Conservation (phyloP, 2,113 vertebrate genomes). For the Sphaerodactylus townsendi region DNA sequence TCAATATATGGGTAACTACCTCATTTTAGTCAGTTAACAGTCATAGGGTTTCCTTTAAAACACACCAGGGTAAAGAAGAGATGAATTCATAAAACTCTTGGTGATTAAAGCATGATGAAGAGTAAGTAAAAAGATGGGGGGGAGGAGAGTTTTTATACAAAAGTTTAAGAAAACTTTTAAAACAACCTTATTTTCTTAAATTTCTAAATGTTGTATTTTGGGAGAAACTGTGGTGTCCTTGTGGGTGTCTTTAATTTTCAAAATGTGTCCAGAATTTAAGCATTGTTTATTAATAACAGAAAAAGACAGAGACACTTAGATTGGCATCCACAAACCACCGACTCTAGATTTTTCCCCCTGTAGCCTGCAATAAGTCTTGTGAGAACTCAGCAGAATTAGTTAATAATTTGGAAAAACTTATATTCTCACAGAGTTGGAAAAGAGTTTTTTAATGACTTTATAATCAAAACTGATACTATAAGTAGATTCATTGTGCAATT, state of each 20-base stretch:
- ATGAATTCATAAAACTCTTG: conserved; percentile 73
- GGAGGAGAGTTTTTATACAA: conserved; percentile 66
- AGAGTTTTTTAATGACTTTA: conserved; percentile 32
- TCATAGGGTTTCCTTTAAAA: conserved; percentile 59
- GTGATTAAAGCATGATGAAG: conserved; percentile 69
- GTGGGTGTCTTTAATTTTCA: conserved; percentile 32
- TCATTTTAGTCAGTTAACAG: conserved; percentile 53
- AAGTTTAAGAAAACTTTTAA: conserved; percentile 43
- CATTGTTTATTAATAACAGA: conserved; percentile 49
- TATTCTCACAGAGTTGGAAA: conserved; percentile 34
- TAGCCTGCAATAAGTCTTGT: neutral
- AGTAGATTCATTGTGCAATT: conserved; percentile 41
- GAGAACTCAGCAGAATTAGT: neutral
- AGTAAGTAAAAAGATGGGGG: conserved; percentile 72
- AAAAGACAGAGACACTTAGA: conserved; percentile 35
- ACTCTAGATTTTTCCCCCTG: neutral
- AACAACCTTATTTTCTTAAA: neutral
- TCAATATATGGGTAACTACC: conserved; percentile 60
- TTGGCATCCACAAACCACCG: neutral
- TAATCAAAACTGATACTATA: conserved; percentile 53
- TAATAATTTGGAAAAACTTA: conserved; percentile 5
- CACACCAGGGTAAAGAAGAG: conserved; percentile 65
- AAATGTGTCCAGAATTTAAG: conserved; percentile 29
- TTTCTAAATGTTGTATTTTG: neutral
- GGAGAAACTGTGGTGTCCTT: conserved; percentile 12